Evolutionary conservation across 2,113 vertebrate genomes (phyloP), one percentile per base, ranked within the genome.

Genomic region (Mus pahari): DNA sequence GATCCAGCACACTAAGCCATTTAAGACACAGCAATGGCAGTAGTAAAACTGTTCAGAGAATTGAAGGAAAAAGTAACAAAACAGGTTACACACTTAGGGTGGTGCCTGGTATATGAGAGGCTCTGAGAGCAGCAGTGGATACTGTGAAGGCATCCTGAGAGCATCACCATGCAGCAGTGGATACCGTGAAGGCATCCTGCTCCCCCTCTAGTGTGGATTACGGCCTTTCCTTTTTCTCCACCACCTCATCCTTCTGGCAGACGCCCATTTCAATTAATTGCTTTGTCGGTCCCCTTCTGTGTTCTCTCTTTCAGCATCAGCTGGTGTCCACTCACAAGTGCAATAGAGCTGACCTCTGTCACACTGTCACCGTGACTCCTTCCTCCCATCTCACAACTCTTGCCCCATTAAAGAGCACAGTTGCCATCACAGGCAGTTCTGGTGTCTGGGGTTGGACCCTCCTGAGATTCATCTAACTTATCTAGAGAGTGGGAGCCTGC

Each of bases 401-500:
- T 9, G 22, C 12, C 1, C 2, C 1, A 1, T 10, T 16, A 75
- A 62, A 83, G n/a, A 88, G 58, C 10, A 16, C 13, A 58, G 6
- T 58, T 70, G 75, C 31, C 42, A 19, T 53, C 22, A 24, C 53
- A 66, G 48, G 48, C 68, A 70, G 26, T 55, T 86, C 78, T 83
- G 73, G 73, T 28, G 89, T 24, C 64, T 70, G 84, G 36, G 58
- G 71, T 39, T 70, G 50, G 92, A 74, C 24, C 31, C 82, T 60
- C 50, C 20, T 42, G 60, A 95, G 87, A 81, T 73, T 89, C 77
- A 66, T 87, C 78, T 95, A 89, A 92, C 68, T 90, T 28, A 77
- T 39, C 82, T 31, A 42, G 81, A 62, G 62, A 84, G 26, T 50
- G 24, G 82, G 77, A 77, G 73, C 19, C 70, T 45, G 71, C 33